Base-by-base conservation (phyloP, 1,140 invertebrate species). In the Archivesica marissinica region DNA sequence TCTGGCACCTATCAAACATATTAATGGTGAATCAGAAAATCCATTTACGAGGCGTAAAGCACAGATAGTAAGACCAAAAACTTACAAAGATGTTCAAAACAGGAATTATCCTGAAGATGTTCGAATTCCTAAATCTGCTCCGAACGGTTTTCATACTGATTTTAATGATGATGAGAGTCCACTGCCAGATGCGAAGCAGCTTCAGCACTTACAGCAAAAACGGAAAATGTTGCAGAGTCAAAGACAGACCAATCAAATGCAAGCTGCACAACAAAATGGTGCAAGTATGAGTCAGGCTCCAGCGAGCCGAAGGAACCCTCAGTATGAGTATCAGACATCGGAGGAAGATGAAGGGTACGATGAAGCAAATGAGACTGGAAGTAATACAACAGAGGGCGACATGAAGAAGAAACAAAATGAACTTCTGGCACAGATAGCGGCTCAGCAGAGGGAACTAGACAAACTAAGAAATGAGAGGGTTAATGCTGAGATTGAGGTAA, bases 1-100 rank as follows among this genome's bases (percentile, higher is more conserved):
- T 0, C 70, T 93, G 15, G 89, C 90, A n/a, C 92, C 92, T 41
- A 88, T 91, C 52, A 79, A 88, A 15, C 28, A 74, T 7, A 86
- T 78, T 47, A 52, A 38, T 41, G 33, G 15, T 64, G 77, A 75
- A 11, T 23, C n/a, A 52, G 50, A 74, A n/a, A 82, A 72, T 38
- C 79, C 79, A 38, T 68, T 77, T 54, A 28, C 15, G 52, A 50
- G 30, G 3, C 61, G 59, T 17, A 84, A 77, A 54, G 33, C 82
- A 9, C 70, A 77, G 44, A 76, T 84, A 25, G 82, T 84, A 1
- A 59, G 82, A 84, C 72, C 82, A 52, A 84, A 33, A 23, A 84
- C 72, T 44, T 76, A 68, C 28, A 84, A 54, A n/a, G 74, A 44
- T 47, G n/a, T 28, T n/a, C 33, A 35, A 20, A 76, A 54, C 9